Evolutionary conservation across 2,888 invertebrate genomes (phyloP), one percentile per base, ranked within the genome.

Genomic region (Drosophila mulleri): DNA sequence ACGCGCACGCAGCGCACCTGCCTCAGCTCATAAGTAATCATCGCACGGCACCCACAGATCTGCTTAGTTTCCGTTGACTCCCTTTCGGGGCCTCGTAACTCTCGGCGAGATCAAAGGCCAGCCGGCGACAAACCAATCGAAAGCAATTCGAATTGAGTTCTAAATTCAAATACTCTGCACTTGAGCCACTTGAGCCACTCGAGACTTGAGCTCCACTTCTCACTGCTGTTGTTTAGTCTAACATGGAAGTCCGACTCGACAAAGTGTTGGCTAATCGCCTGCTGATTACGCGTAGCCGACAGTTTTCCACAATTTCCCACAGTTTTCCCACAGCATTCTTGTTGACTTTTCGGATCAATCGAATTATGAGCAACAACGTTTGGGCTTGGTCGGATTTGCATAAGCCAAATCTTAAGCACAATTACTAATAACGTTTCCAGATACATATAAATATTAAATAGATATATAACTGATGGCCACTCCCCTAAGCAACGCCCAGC

Each of bases 171-270:
- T 67, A 14, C 47, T 26, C 47, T 37, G 47, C 71, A 59, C 63
- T 67, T 64, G 53, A 66, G 29, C 44, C 77, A 83, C 86, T 83
- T 83, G 69, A 77, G 59, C n/a, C n/a, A 59, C 20, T 66, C 57
- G 37, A 29, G 42, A 32, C 16, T 67, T 29, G 29, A 29, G 29
- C 29, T 60, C 16, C 64, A 74, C 75, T 75, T 83, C 82, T 80
- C 86, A 81, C 74, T 83, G 70, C 81, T 83, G n/a, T 18, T 83
- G 29, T 18, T 23, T 72, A 73, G 83, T 72, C 82, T 79, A 14
- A 2, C 44, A 6, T 14, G 48, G 67, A 37, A 41, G 20, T 8
- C 18, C 35, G 44, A 29, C 41, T 11, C 35, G 39, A 42, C 47
- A 47, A 53, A 18, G 58, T 64, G 50, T 64, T 61, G 23, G 47